Base-by-base conservation (phyloP, 2,888 invertebrate species). In the Bellardia pandia region DNA sequence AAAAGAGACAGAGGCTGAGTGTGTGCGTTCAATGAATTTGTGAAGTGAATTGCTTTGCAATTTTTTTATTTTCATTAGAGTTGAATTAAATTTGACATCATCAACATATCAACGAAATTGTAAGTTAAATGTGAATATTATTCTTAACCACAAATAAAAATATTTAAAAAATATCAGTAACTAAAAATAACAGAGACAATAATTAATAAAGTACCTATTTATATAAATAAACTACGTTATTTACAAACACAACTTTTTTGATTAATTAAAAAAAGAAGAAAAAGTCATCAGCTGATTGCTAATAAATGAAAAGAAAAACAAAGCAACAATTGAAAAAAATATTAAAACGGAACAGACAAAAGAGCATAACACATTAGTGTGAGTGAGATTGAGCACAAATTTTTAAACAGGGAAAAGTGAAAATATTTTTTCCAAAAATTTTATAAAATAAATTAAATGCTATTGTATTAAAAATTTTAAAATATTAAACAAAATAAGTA, bases 11-110 rank as follows among this genome's bases (percentile, higher is more conserved):
- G 42, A 71, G n/a, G 48, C 11, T 33, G 45, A 76, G n/a, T 79
- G 56, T 56, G 37, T 66, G 79, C 45, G 7, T 14, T 51, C n/a
- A 37, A 68, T 82, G n/a, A 51, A 64, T 79, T 75, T 86, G 42
- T 76, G 9, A 80, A 76, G 56, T 64, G 75, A 80, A 79, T 60
- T 86, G 78, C 76, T 71, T 79, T 60, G 79, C 82, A 60, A 53
- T 58, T 76, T 69, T 40, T 74, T 64, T 56, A 23, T 64, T 84
- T 82, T 58, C 66, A 76, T 76, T 82, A 76, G 60, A 80, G 72
- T 84, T 80, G 33, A 80, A 80, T 69, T 83, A 91, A 90, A 91
- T 91, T 91, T 91, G 91, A 91, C 91, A 91, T 91, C 91, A 91
- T 91, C 91, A 91, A 89, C 91, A 91, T 90, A 91, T 91, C 90